Base-by-base conservation (phyloP, 2,113 vertebrate genomes). In the Xenopus tropicalis region DNA sequence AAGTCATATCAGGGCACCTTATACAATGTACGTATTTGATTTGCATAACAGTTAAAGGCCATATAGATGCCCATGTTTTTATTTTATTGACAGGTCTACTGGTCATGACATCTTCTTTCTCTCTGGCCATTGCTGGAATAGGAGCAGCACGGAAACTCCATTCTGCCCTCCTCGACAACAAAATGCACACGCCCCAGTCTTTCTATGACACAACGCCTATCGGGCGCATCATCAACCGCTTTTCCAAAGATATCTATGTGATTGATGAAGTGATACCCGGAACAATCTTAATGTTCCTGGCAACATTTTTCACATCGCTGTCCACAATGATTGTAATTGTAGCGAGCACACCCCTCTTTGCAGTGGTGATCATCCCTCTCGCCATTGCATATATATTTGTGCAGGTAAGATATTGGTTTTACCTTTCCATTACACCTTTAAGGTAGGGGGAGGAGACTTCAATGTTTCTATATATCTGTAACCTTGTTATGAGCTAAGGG, bases 171-270 rank as follows among this genome's bases (percentile, higher is more conserved):
- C 90, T 99, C 81, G 75, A 86, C 82, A 99, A 99, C 88, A 96
- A 96, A 80, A 86, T 98, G 46, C 94, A 81, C 78, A 94, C 91
- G 0, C 95, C 95, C 0, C 96, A 98, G 90, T 92, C 95, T 78
- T 99, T 99, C 86, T 99, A 89, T 16, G 97, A 99, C 81, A 98
- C 95, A 43, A 99, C 97, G 0, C 97, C 97, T 0, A 90, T 90
- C 0, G 97, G 97, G 51, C 93, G 96, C 1, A 83, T 99, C 87
- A 94, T 99, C 90, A 98, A 98, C 85, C 93, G 95, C 80, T 98
- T 99, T 80, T 97, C 97, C 61, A 98, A 97, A 89, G 97, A 99
- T 85, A 88, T 98, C 80, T 92, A 90, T 0, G 48, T 97, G 80
- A 94, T 98, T 0, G 97, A 99, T 0, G 95, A 97, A 78, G 86